Evolutionary conservation across 2,113 vertebrate species (phyloP).

Genomic region (Rallus limicola): DNA sequence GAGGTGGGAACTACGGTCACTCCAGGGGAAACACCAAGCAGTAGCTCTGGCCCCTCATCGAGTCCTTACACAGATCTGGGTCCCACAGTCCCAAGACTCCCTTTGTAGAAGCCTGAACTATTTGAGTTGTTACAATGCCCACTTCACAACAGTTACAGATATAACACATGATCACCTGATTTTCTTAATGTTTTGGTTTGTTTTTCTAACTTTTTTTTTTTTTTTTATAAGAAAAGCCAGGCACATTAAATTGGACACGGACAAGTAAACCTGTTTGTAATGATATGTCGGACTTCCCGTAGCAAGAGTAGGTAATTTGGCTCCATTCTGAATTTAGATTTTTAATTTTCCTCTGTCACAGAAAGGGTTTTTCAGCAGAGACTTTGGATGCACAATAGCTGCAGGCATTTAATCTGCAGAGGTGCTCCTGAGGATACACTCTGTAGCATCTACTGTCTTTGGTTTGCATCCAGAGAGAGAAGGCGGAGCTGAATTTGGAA

Average conservation of each 20-base stretch:
- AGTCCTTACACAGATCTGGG: not conserved
- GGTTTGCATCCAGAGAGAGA: conserved; percentile 60
- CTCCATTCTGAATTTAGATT: conserved; percentile 67
- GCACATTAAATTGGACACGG: not conserved
- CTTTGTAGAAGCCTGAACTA: not conserved
- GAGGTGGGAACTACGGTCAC: not conserved
- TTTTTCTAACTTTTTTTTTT: not conserved
- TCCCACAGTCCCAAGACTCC: not conserved
- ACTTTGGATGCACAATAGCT: conserved; percentile 38
- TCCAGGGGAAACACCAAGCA: not conserved
- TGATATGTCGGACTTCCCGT: not conserved
- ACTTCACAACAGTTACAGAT: not conserved
- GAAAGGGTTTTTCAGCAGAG: conserved; percentile 61
- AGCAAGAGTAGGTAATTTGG: conserved; percentile 38
- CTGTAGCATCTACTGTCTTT: conserved; percentile 32
- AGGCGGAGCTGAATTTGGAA: conserved; percentile 27
- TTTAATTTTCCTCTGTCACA: conserved; percentile 64
- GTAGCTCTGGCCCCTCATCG: not conserved
- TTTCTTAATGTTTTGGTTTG: not conserved
- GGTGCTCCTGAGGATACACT: conserved; percentile 52
- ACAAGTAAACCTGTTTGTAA: conserved; percentile 48
- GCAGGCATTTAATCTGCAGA: conserved; percentile 72
- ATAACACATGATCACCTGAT: not conserved
- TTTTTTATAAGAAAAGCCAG: not conserved
- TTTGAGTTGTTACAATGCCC: not conserved